Evolutionary conservation across 2,113 vertebrate species (phyloP).

Genomic region (Canis aureus): DNA sequence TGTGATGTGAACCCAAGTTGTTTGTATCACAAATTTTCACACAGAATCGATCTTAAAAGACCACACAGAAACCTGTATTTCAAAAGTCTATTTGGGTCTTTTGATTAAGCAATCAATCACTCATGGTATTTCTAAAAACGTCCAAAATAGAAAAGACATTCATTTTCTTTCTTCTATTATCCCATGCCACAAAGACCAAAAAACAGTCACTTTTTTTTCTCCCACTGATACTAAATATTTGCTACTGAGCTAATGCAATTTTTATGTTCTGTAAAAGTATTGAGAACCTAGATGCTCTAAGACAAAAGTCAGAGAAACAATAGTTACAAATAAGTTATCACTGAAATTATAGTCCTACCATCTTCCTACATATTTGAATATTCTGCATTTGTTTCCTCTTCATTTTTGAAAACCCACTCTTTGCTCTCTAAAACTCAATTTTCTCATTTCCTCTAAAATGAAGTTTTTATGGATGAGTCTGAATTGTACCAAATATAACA

Average conservation of each 20-base stretch:
- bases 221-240: neutral
- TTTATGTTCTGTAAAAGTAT: slow-evolving; percentile 17
- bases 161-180: slow-evolving; percentile 28
- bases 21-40: neutral
- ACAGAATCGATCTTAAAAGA: neutral
- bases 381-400: slow-evolving; percentile 35
- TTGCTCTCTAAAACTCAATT: slow-evolving; percentile 42
- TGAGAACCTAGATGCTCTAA: neutral
- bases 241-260: neutral
- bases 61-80: neutral
- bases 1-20: neutral
- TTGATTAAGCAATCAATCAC: neutral
- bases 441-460: slow-evolving; percentile 65
- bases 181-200: neutral
- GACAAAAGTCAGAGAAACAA: slow-evolving; percentile 14
- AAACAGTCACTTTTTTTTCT: neutral
- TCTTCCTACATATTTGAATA: neutral
- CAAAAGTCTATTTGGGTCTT: neutral
- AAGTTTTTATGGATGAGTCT: slow-evolving; percentile 64
- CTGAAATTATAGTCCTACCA: neutral
- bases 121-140: slow-evolving; percentile 26
- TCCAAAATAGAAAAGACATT: neutral
- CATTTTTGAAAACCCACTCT: slow-evolving; percentile 24
- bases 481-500: slow-evolving; percentile 54
- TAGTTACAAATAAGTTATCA: neutral